phyloP scores from a whole-genome alignment of 2,888 invertebrate genomes.

The Hirtodrosophila duncani region DNA sequence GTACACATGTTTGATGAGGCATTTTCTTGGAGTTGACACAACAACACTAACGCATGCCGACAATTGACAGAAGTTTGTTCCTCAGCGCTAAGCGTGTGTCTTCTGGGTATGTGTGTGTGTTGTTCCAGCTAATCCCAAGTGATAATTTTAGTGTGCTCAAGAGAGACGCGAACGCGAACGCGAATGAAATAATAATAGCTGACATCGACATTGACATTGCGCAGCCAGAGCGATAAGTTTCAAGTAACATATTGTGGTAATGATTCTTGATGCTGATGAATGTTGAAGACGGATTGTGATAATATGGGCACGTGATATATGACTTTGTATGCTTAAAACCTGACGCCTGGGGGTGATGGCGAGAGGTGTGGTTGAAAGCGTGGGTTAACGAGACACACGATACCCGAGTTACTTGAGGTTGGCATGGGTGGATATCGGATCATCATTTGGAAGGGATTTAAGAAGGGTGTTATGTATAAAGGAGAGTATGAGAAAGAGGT shows the following conservation, averaged over 20 bases:
- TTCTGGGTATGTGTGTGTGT: background rate
- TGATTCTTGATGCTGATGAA: slow-evolving; percentile 59
- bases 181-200: slow-evolving; percentile 59
- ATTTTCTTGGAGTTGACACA: slow-evolving; percentile 28
- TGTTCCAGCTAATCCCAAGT: slow-evolving; percentile 63
- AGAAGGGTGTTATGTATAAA: too few relatives aligned
- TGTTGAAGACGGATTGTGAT: slow-evolving; percentile 38
- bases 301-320: slow-evolving; percentile 45
- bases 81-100: too few relatives aligned
- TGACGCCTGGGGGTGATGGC: slow-evolving; percentile 12
- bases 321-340: too few relatives aligned
- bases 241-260: slow-evolving; percentile 65
- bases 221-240: slow-evolving; percentile 57
- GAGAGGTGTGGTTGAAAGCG: slow-evolving; percentile 13
- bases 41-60: slow-evolving; percentile 25
- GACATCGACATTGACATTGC: slow-evolving; percentile 72
- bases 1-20: slow-evolving; percentile 62
- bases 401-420: too few relatives aligned
- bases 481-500: too few relatives aligned
- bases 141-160: slow-evolving; percentile 53
- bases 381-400: too few relatives aligned
- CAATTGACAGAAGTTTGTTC: too few relatives aligned
- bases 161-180: too few relatives aligned
- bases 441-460: too few relatives aligned
- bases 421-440: too few relatives aligned